Evolutionary conservation across 2,113 vertebrate species (phyloP).

Genomic region (Aptenodytes patagonicus): DNA sequence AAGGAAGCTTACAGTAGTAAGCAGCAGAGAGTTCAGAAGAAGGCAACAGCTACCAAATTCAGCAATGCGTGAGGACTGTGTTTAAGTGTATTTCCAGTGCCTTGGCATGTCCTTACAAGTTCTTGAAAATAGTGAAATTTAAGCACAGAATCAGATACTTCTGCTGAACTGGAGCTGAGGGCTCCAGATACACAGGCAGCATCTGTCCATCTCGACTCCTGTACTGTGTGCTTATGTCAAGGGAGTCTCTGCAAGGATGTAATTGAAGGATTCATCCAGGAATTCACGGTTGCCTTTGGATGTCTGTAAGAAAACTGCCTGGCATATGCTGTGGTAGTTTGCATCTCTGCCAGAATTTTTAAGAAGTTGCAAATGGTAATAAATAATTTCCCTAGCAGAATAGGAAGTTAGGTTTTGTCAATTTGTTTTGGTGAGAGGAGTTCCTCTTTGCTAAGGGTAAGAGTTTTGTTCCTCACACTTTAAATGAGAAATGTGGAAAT

Average conservation of each 20-base stretch:
- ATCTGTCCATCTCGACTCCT: accelerated
- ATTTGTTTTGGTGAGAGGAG: not conserved
- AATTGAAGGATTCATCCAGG: not conserved
- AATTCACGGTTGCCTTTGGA: not conserved
- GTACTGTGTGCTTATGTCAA: not conserved
- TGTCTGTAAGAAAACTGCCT: not conserved
- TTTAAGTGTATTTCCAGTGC: not conserved
- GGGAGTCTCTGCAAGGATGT: not conserved
- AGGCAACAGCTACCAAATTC: accelerated
- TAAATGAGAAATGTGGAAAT: not conserved
- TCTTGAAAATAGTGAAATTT: not conserved
- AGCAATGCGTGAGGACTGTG: not conserved
- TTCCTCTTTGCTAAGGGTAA: not conserved
- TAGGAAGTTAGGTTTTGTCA: not conserved
- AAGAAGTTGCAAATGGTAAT: not conserved
- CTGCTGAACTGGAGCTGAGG: not conserved
- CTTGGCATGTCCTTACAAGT: not conserved
- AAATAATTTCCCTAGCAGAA: not conserved
- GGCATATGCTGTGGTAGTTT: not conserved
- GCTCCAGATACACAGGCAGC: not conserved
- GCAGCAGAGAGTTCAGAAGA: not conserved
- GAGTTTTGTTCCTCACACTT: not conserved
- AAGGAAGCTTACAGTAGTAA: not conserved
- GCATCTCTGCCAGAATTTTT: not conserved
- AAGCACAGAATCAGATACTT: not conserved